Conservation (phyloP, 2,888 invertebrate species). For the Drosophila anomelani region DNA sequence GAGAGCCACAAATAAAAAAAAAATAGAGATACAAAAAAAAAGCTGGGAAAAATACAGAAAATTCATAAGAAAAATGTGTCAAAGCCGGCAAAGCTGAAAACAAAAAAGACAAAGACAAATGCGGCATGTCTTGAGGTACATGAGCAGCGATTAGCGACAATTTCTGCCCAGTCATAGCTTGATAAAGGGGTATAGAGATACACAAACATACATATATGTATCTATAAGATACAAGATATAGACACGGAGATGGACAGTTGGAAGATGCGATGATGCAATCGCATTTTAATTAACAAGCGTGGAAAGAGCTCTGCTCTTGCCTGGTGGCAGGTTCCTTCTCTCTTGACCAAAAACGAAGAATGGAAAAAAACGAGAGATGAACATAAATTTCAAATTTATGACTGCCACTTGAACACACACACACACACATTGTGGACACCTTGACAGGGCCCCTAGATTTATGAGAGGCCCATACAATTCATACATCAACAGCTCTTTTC, state of each 20-base stretch:
- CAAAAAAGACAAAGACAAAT: slow-evolving; percentile 55
- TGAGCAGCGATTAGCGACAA: slow-evolving; percentile 61
- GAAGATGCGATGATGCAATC: slow-evolving; percentile 45
- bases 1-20: slow-evolving; percentile 3
- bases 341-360: slow-evolving; percentile 41
- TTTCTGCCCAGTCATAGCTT: slow-evolving; percentile 59
- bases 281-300: slow-evolving; percentile 48
- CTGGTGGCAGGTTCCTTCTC: slow-evolving; percentile 35
- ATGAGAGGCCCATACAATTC: slow-evolving; percentile 61
- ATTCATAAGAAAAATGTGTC: slow-evolving; percentile 53
- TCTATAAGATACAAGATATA: background rate
- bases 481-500: slow-evolving; percentile 76
- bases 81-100: slow-evolving; percentile 36
- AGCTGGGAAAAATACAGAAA: slow-evolving; percentile 34
- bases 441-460: slow-evolving; percentile 61
- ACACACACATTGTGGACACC: slow-evolving; percentile 47
- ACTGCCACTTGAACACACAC: slow-evolving; percentile 64
- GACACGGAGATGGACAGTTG: slow-evolving; percentile 19
- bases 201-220: background rate
- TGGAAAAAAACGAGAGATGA: slow-evolving; percentile 55
- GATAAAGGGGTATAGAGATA: slow-evolving; percentile 24
- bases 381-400: slow-evolving; percentile 73
- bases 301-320: slow-evolving; percentile 30
- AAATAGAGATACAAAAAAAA: background rate
- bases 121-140: slow-evolving; percentile 50